Base-by-base conservation (phyloP, 1,140 invertebrate genomes). In the Helicoverpa armigera region DNA sequence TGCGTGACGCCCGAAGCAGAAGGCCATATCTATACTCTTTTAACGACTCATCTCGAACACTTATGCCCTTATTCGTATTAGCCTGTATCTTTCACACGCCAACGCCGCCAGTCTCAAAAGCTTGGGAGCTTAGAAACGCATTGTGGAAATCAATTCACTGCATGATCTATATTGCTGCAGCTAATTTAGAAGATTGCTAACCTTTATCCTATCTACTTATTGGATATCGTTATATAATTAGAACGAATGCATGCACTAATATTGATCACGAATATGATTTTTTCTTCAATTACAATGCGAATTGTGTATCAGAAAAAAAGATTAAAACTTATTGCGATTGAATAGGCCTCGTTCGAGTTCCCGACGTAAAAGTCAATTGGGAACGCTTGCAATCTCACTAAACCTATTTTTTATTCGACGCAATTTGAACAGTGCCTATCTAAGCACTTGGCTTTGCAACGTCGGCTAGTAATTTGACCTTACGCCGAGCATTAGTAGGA, bases 401-500 rank as follows among this genome's bases (percentile, higher is more conserved):
- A 83, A 81, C 63, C 65, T 83, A 82, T 84, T 88, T 89, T 89
- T 85, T 86, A 85, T 85, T 87, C 76, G 60, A 79, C 63, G 85
- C 82, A 89, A 88, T 89, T 87, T 87, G 85, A 87, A 58, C 81
- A 69, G 72, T 58, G 81, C 72, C 81, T 81, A 82, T 88, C 85
- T 88, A 87, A 88, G 86, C 83, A 83, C 80, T 89, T 60, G 70
- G 82, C 67, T 78, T 78, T 74, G 81, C 58, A 75, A 54, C 70
- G 53, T 67, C 65, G 78, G 83, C 82, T 79, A 84, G 88, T 89
- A 89, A 89, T 89, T 89, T 88, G 88, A 88, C 85, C 88, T 87
- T 81, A 87, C 82, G 82, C 81, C 79, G 80, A 79, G 83, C 86
- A 89, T 89, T 88, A 89, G 86, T 84, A 83, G 84, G 82, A 83